Evolutionary conservation across 2,113 vertebrate species (phyloP).

Genomic region (Tetraodon nigroviridis): DNA sequence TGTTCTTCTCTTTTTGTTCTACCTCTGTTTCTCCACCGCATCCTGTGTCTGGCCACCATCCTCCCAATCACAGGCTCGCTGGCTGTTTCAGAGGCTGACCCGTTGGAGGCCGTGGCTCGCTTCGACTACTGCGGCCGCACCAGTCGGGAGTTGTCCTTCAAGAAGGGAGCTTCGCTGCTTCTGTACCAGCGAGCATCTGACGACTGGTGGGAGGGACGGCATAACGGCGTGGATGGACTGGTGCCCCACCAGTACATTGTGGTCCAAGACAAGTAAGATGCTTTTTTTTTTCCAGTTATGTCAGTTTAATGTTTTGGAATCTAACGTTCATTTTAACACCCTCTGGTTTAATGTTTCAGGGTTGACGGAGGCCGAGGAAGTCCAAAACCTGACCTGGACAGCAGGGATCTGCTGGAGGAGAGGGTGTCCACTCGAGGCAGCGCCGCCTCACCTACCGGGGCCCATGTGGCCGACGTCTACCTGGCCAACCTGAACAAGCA

Average conservation of each 20-base stretch:
- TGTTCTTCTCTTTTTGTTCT: not conserved
- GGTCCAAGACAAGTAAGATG: slow-evolving; percentile 88
- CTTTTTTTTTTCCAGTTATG: not conserved
- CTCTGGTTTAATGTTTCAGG: slow-evolving; percentile 61
- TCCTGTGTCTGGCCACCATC: slow-evolving; percentile 27
- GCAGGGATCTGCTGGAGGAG: slow-evolving; percentile 82
- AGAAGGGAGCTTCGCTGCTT: slow-evolving; percentile 88
- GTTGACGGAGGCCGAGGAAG: slow-evolving; percentile 88
- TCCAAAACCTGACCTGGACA: slow-evolving; percentile 88
- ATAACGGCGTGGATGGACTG: slow-evolving; percentile 88
- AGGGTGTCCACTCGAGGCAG: slow-evolving; percentile 88
- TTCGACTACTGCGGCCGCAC: slow-evolving; percentile 93
- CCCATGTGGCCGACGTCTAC: slow-evolving; percentile 97
- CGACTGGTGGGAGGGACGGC: slow-evolving; percentile 95
- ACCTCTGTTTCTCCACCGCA: slow-evolving; percentile 23
- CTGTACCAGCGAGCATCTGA: slow-evolving; percentile 89
- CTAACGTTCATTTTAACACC: not conserved
- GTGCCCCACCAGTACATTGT: slow-evolving; percentile 95
- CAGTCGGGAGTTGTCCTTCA: slow-evolving; percentile 88
- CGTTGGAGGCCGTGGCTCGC: slow-evolving; percentile 89
- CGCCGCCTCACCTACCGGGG: slow-evolving; percentile 88
- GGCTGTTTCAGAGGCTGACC: slow-evolving; percentile 86
- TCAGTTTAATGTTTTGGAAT: slow-evolving; percentile 3
- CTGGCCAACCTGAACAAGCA: slow-evolving; percentile 99
- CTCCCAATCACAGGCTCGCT: slow-evolving; percentile 72